Percentiles rank a stretch among this genome's conserved stretches.
Conservation (phyloP, 2,888 invertebrate genomes). For the Heliconius sara region DNA sequence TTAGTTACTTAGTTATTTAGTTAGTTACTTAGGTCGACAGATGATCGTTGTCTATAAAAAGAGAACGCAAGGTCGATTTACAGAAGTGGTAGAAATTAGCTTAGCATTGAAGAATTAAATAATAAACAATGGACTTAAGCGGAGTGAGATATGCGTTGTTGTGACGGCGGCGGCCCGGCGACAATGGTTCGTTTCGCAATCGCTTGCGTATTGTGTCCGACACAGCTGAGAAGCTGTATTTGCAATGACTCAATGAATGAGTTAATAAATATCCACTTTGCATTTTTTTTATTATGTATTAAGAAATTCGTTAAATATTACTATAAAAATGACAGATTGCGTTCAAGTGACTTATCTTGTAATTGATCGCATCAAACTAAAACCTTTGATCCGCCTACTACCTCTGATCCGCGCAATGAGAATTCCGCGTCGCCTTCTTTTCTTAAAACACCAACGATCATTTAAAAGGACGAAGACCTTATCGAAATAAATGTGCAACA, state of each 20-base stretch:
- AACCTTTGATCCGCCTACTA: not conserved
- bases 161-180: not conserved
- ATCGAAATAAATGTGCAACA: no score
- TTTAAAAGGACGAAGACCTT: no score
- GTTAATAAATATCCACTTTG: not conserved
- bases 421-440: not conserved
- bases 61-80: conserved; percentile 12
- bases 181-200: conserved; percentile 15
- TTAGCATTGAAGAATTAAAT: conserved; percentile 16
- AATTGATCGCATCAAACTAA: no score
- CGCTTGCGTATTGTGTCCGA: conserved; percentile 10
- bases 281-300: not conserved
- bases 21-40: no score
- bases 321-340: no score
- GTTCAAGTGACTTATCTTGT: no score
- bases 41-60: conserved; percentile 4
- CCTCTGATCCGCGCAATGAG: not conserved
- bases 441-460: not conserved
- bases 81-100: conserved; percentile 6
- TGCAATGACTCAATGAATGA: conserved; percentile 2
- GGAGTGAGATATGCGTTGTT: conserved; percentile 15
- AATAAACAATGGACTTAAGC: conserved; percentile 23
- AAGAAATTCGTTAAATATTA: not conserved
- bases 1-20: no score
- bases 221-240: not conserved